Percentiles rank a stretch among this genome's conserved stretches.
These are phyloP conservation scores for Promerops cafer DNA, from an alignment of 2,113 vertebrate species.

Conservation along the genomic window DNA sequence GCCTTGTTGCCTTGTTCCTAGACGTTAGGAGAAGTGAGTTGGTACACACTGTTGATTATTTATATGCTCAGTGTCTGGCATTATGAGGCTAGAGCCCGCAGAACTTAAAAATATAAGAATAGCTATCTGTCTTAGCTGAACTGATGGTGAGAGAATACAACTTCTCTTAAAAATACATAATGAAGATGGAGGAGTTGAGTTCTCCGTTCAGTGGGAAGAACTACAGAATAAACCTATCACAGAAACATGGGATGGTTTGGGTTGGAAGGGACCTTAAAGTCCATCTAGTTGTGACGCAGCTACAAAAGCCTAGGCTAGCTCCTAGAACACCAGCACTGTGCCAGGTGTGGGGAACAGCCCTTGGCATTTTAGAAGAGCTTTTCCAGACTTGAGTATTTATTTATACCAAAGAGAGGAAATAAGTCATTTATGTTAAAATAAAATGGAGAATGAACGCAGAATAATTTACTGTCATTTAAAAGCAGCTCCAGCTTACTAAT, in stretches of 20 bases:
- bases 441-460: not conserved
- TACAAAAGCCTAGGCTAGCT: too few relatives aligned
- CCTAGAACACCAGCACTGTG: too few relatives aligned
- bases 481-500: not conserved
- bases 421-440: not conserved
- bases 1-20: not conserved
- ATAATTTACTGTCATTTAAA: not conserved
- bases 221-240: rapidly evolving
- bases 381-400: constrained; percentile 1
- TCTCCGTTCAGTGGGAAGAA: not conserved
- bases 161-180: not conserved
- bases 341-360: too few relatives aligned
- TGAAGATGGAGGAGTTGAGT: not conserved
- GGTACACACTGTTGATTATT: not conserved
- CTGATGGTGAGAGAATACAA: too few relatives aligned
- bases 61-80: not conserved
- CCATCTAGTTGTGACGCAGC: too few relatives aligned
- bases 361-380: constrained; percentile 1
- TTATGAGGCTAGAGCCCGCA: not conserved
- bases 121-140: too few relatives aligned
- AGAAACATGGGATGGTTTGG: too few relatives aligned
- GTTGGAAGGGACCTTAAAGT: too few relatives aligned
- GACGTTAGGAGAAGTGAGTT: not conserved
- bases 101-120: not conserved
- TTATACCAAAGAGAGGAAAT: constrained; percentile 7